Percentiles rank a stretch among this genome's conserved stretches.
Conservation (phyloP, 2,797 vertebrate genomes). For the Urocyon cinereoargenteus region DNA sequence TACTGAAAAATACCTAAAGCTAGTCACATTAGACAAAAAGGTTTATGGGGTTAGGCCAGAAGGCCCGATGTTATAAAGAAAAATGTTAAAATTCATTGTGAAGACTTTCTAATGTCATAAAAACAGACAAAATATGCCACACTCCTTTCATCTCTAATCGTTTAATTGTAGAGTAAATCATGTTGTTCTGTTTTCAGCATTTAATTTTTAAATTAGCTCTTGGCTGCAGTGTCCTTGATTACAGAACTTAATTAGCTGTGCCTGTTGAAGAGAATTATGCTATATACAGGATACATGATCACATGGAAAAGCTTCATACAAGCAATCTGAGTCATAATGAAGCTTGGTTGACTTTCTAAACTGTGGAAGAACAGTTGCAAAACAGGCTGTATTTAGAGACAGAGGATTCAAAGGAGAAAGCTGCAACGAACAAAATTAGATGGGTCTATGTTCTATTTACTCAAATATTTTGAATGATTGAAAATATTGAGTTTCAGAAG, state of each 20-base stretch:
- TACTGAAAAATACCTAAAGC: neutral
- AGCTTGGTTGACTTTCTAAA: neutral
- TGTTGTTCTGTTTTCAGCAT: conserved; percentile 73
- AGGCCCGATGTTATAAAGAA: neutral
- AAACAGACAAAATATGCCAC: conserved; percentile 43
- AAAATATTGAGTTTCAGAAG: neutral
- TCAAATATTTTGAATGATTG: neutral
- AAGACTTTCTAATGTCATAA: conserved; percentile 55
- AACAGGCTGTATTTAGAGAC: neutral
- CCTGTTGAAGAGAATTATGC: conserved; percentile 45
- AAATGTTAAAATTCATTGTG: conserved; percentile 64
- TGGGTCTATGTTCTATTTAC: neutral
- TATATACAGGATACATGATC: conserved; percentile 49
- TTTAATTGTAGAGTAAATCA: conserved; percentile 81
- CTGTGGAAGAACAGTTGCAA: neutral
- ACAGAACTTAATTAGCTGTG: conserved; percentile 52
- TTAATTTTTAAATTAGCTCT: conserved; percentile 85
- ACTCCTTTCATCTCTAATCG: conserved; percentile 68
- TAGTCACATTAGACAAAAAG: neutral
- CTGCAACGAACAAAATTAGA: neutral
- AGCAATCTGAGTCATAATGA: neutral
- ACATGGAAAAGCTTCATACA: conserved; percentile 35
- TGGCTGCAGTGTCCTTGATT: conserved; percentile 68
- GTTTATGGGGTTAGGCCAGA: neutral
- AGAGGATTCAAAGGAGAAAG: neutral